Evolutionary conservation across 2,113 vertebrate species (phyloP).

Genomic region (Nothoprocta pentlandii): DNA sequence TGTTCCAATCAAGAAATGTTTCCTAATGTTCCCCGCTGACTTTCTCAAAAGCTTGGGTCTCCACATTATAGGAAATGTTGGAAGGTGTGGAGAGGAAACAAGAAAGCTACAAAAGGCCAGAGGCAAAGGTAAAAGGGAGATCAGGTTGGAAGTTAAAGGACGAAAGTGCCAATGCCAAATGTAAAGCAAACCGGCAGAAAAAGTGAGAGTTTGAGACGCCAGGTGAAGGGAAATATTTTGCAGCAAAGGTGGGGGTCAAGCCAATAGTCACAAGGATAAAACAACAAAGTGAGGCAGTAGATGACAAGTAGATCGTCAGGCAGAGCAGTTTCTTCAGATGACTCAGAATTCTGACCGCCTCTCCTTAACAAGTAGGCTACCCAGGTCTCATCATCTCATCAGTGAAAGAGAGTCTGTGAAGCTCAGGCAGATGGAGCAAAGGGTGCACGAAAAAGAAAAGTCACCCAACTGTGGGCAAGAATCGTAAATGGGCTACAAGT

Average conservation of each 20-base stretch:
- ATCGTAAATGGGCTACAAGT: too few species aligned
- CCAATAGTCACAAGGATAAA: neutral
- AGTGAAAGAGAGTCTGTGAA: neutral
- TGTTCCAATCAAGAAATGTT: neutral
- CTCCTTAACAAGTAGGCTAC: neutral
- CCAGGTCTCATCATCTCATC: neutral
- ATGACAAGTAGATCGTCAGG: neutral
- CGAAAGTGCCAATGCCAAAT: neutral
- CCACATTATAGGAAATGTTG: neutral
- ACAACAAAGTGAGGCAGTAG: neutral
- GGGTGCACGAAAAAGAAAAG: too few species aligned
- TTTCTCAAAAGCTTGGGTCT: neutral
- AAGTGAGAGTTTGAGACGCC: neutral
- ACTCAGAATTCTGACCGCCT: neutral
- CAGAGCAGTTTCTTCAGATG: neutral
- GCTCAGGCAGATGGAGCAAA: neutral
- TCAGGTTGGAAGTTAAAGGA: neutral
- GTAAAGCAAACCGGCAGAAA: neutral
- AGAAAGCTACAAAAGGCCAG: neutral
- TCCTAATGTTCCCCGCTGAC: neutral
- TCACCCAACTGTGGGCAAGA: too few species aligned
- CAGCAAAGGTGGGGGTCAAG: neutral
- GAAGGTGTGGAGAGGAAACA: neutral
- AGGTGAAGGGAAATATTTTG: neutral
- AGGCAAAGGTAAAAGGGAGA: neutral